Evolutionary conservation across 2,113 vertebrate species (phyloP).

Genomic region (Bos indicus): DNA sequence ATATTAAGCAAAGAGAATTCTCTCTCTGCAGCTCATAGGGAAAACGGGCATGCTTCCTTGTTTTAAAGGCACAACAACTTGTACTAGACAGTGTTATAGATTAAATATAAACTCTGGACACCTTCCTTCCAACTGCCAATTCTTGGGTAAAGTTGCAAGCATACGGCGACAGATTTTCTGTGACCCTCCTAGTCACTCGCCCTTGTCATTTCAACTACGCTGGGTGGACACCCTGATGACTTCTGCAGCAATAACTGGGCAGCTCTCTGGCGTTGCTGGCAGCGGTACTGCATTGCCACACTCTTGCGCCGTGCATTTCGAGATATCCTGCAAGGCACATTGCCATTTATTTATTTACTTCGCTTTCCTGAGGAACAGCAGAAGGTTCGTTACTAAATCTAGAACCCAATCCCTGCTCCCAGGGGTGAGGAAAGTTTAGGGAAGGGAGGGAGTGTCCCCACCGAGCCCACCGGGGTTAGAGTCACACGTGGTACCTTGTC

Average conservation of each 20-base stretch:
- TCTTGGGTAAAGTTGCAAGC: not conserved
- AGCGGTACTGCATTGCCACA: not conserved
- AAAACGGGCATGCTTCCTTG: not conserved
- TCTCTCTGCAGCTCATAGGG: not conserved
- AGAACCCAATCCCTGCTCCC: not conserved
- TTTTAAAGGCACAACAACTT: not conserved
- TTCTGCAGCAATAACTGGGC: not conserved
- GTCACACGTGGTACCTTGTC: constrained; percentile 84
- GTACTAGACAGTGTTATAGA: not conserved
- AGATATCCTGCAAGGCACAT: not conserved
- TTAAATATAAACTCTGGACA: not conserved
- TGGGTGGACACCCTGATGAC: not conserved
- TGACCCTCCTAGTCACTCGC: not conserved
- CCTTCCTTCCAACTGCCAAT: not conserved
- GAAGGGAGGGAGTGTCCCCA: not conserved
- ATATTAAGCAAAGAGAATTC: not conserved
- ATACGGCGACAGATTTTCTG: not conserved
- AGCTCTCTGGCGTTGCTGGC: not conserved
- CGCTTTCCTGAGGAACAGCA: not conserved
- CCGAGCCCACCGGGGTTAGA: not conserved
- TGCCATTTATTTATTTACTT: not conserved
- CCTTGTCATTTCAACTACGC: not conserved
- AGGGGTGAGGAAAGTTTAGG: not conserved
- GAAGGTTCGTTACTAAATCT: not conserved
- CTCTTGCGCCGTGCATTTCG: not conserved